Evolutionary conservation across 2,888 invertebrate genomes (phyloP).

Genomic region (Protophormia terraenovae): DNA sequence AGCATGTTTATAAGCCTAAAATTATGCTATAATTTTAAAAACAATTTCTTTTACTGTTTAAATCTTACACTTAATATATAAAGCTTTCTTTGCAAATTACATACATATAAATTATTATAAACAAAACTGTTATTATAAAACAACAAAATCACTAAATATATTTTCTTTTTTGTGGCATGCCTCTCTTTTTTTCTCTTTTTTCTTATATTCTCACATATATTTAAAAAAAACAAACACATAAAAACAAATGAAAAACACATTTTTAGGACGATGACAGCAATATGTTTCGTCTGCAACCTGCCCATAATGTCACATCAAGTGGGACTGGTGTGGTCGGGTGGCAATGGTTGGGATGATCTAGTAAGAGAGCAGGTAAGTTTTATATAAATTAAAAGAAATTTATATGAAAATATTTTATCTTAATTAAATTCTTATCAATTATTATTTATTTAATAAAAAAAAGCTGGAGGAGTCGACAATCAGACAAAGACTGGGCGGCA

Average conservation of each 20-base stretch:
- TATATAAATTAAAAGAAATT: not conserved
- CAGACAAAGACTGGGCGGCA: slow-evolving; percentile 91
- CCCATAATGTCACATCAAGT: slow-evolving; percentile 97
- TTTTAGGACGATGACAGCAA: slow-evolving; percentile 94
- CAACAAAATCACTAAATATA: not conserved
- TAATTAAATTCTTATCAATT: not conserved
- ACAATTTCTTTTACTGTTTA: not conserved
- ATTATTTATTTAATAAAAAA: not conserved
- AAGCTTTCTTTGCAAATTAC: not conserved
- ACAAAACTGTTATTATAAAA: not conserved
- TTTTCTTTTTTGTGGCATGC: slow-evolving; percentile 33
- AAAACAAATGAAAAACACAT: slow-evolving; percentile 30
- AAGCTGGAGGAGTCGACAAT: slow-evolving; percentile 90
- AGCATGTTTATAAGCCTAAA: too few species aligned
- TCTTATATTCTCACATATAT: not conserved
- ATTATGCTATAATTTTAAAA: too few species aligned
- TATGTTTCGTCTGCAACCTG: slow-evolving; percentile 98
- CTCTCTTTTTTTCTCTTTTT: slow-evolving; percentile 11
- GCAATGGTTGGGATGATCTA: slow-evolving; percentile 96
- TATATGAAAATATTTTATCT: not conserved
- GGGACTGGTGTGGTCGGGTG: slow-evolving; percentile 95
- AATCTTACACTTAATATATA: not conserved
- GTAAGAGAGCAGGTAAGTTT: slow-evolving; percentile 88
- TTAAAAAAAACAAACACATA: not conserved
- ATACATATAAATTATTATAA: not conserved